phyloP scores from a whole-genome alignment of 2,888 invertebrate genomes.

The Acronicta psi region DNA sequence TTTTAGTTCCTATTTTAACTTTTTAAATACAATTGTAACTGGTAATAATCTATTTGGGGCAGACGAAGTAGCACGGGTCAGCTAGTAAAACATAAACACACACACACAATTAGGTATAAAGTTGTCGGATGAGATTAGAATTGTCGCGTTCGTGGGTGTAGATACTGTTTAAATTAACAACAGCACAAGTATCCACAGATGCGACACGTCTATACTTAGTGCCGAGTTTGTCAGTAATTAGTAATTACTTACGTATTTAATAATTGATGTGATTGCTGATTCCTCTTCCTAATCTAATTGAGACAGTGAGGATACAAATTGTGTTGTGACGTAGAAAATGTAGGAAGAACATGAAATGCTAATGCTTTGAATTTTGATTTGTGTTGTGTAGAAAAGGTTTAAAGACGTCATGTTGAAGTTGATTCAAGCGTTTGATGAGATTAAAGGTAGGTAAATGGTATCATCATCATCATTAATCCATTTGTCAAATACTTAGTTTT shows the following conservation, averaged over 20 bases:
- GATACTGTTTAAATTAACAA: constrained; percentile 34
- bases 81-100: background rate
- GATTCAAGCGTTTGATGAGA: constrained; percentile 22
- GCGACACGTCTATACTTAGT: constrained; percentile 26
- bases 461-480: no score
- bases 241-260: background rate
- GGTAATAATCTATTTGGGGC: no score
- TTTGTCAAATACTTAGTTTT: no score
- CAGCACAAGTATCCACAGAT: constrained; percentile 10
- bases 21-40: no score
- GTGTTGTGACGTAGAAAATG: background rate
- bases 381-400: background rate
- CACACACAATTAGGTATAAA: background rate
- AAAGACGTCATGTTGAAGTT: constrained; percentile 31
- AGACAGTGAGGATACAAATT: background rate
- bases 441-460: constrained; percentile 25
- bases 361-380: constrained; percentile 5
- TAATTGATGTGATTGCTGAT: constrained; percentile 16
- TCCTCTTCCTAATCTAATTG: background rate
- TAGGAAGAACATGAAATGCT: background rate
- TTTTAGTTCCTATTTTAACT: no score
- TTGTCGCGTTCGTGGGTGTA: constrained; percentile 33
- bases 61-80: no score
- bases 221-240: background rate
- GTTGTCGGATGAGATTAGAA: constrained; percentile 33